Percentiles rank a stretch among this genome's conserved stretches.
Conservation (phyloP, 2,113 vertebrate genomes). For the Dermatemys mawii region DNA sequence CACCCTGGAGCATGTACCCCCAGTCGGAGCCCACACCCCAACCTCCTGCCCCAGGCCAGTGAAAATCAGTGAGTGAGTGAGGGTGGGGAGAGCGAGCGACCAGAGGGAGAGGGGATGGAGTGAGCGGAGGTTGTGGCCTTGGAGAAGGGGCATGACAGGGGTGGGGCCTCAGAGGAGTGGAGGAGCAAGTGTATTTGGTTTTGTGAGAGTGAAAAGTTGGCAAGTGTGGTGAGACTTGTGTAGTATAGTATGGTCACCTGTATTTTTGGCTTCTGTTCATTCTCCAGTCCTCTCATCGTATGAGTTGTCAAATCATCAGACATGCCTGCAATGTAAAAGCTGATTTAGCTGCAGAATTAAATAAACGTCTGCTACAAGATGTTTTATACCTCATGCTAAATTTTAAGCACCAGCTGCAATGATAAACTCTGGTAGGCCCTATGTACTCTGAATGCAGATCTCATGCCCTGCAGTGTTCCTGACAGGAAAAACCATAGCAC, state of each 20-base stretch:
- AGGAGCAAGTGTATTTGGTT: too few relatives aligned
- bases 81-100: too few relatives aligned
- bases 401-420: not conserved
- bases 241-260: accelerated
- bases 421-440: not conserved
- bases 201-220: too few relatives aligned
- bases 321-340: not conserved
- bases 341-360: not conserved
- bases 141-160: too few relatives aligned
- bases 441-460: not conserved
- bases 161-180: too few relatives aligned
- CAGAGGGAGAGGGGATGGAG: too few relatives aligned
- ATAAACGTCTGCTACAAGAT: not conserved
- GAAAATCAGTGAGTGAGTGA: too few relatives aligned
- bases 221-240: not conserved
- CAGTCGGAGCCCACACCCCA: too few relatives aligned
- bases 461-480: not conserved
- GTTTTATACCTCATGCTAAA: not conserved
- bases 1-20: too few relatives aligned
- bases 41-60: too few relatives aligned
- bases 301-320: not conserved
- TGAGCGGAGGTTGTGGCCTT: too few relatives aligned
- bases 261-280: not conserved
- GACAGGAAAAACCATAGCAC: not conserved
- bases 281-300: not conserved